Percentiles rank a stretch among this genome's conserved stretches.
These are phyloP conservation scores for Botrylloides violaceus DNA, from an alignment of 23 tunicate genomes.

Conservation along the genomic window DNA sequence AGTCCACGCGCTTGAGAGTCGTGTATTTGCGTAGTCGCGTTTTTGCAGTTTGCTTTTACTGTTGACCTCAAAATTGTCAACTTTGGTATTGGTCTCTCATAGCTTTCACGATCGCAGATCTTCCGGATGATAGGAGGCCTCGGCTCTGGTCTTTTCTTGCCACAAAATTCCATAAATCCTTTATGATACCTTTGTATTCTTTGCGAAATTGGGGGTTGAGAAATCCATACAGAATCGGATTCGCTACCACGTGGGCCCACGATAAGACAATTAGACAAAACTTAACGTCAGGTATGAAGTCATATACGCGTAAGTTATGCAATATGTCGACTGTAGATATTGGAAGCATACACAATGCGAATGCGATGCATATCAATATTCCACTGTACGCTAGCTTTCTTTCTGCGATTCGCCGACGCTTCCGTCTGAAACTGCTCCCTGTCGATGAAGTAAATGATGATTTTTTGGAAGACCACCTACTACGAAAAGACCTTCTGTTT, in stretches of 20 bases:
- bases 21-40: too few species aligned
- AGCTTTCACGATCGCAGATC: constrained; percentile 5
- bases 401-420: constrained; percentile 65
- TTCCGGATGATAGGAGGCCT: not conserved
- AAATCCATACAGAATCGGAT: constrained; percentile 65
- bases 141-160: not conserved
- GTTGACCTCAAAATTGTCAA: too few species aligned
- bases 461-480: constrained; percentile 27
- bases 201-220: constrained; percentile 61
- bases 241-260: constrained; percentile 56
- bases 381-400: constrained; percentile 79
- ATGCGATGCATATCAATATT: constrained; percentile 50
- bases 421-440: constrained; percentile 24
- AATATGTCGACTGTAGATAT: constrained; percentile 34
- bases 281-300: constrained; percentile 25
- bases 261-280: constrained; percentile 43
- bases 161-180: not conserved
- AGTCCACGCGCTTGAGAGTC: too few species aligned
- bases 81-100: constrained; percentile 1
- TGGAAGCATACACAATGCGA: constrained; percentile 54
- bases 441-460: constrained; percentile 28
- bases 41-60: too few species aligned
- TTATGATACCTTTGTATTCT: constrained; percentile 40
- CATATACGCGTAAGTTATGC: not conserved
- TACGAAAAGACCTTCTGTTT: not conserved